Conservation (phyloP, 1,140 invertebrate species). For the Melanaphis sacchari region DNA sequence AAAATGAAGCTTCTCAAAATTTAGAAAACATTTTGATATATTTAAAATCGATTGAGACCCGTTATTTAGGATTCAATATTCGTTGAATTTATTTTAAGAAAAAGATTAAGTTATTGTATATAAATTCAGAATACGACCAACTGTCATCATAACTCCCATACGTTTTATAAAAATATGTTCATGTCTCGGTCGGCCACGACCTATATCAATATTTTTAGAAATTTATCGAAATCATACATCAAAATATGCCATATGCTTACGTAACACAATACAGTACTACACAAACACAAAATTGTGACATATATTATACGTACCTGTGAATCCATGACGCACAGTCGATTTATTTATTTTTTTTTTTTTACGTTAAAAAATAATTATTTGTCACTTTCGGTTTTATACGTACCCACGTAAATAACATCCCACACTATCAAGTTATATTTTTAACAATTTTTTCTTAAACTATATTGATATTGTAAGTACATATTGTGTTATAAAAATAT, state of each 20-base stretch:
- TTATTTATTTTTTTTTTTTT: not conserved
- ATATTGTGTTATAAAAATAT: not conserved
- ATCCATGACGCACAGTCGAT: not conserved
- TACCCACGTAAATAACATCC: not conserved
- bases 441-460: not conserved
- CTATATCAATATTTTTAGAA: not conserved
- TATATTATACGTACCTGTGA: not conserved
- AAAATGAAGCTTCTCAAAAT: not conserved
- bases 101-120: not conserved
- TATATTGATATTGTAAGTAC: not conserved
- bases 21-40: not conserved
- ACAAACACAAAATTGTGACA: not conserved
- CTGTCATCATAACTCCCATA: not conserved
- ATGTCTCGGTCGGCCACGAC: not conserved
- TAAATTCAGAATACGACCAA: not conserved
- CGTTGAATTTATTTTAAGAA: not conserved
- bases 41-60: not conserved
- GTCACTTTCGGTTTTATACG: not conserved
- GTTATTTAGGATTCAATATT: not conserved
- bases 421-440: not conserved
- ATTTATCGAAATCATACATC: not conserved
- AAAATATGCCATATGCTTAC: not conserved
- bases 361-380: not conserved
- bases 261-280: not conserved
- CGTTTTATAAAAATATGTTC: not conserved